phyloP scores from a whole-genome alignment of 2,113 vertebrate genomes.

The Stegostoma tigrinum region DNA sequence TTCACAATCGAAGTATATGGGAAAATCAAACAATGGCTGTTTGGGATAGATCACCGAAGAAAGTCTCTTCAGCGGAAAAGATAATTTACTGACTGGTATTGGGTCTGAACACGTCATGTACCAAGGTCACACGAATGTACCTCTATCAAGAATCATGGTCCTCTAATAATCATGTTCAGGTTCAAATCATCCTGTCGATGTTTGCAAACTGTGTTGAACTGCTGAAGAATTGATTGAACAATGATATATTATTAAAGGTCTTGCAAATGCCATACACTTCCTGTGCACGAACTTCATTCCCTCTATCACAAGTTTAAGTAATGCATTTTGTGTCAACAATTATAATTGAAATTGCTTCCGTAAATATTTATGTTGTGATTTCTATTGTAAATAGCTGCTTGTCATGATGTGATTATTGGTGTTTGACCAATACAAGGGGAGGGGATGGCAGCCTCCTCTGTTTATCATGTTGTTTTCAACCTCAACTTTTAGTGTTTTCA shows the following conservation, averaged over 20 bases:
- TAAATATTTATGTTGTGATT: not conserved
- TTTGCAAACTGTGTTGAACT: not conserved
- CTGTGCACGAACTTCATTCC: not conserved
- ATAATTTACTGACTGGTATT: slow-evolving; percentile 28
- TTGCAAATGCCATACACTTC: not conserved
- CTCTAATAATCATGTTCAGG: not conserved
- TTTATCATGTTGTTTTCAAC: not conserved
- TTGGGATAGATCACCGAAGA: not conserved
- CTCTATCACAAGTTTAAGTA: not conserved
- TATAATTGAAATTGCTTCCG: not conserved
- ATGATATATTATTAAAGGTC: not conserved
- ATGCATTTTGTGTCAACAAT: not conserved
- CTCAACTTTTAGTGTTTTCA: not conserved
- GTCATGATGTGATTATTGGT: not conserved
- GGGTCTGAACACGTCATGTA: not conserved
- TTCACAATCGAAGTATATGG: slow-evolving; percentile 3
- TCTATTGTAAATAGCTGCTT: not conserved
- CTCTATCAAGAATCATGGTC: not conserved
- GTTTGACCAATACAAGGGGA: not conserved
- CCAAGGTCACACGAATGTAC: not conserved
- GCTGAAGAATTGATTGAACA: not conserved
- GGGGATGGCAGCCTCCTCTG: not conserved
- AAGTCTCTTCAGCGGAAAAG: slow-evolving; percentile 21
- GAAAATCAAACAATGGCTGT: not conserved
- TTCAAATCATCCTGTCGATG: not conserved